Conservation (phyloP, 2,797 vertebrate genomes). For the Atherinosoma microstoma region DNA sequence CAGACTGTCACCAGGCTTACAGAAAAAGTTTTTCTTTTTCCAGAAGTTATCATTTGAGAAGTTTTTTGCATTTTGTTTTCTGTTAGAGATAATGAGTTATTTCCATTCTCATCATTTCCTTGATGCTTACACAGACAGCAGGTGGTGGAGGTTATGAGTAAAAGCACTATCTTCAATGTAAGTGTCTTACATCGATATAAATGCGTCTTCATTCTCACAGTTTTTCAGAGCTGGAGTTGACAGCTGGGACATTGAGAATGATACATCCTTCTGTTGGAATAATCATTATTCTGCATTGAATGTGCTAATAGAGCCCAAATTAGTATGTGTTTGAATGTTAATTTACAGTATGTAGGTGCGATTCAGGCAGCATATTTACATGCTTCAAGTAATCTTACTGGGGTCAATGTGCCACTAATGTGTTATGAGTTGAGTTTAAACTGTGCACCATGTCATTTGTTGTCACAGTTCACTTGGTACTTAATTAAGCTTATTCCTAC, state of each 20-base stretch:
- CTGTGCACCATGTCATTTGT: too few species aligned
- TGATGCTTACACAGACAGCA: conserved; percentile 57
- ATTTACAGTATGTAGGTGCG: conserved; percentile 1
- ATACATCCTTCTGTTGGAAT: background rate
- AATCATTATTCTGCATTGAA: conserved; percentile 22
- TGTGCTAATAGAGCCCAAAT: conserved; percentile 4
- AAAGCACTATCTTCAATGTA: conserved; percentile 44
- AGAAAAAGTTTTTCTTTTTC: conserved; percentile 35
- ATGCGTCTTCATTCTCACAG: conserved; percentile 21
- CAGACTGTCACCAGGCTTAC: conserved; percentile 47
- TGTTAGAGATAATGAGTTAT: conserved; percentile 75
- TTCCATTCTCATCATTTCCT: conserved; percentile 70
- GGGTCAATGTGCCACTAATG: background rate
- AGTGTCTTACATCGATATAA: conserved; percentile 54
- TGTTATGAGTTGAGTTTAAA: conserved; percentile 9
- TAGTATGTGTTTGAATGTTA: background rate
- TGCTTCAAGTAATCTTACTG: background rate
- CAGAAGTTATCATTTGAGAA: conserved; percentile 59
- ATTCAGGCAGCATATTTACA: background rate
- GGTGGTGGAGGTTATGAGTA: conserved; percentile 58
- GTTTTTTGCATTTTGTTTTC: conserved; percentile 63
- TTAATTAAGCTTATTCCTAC: background rate
- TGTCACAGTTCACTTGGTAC: background rate
- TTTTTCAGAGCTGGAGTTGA: conserved; percentile 12
- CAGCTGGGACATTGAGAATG: conserved; percentile 3